Evolutionary conservation across 2,113 vertebrate genomes (phyloP), one percentile per base, ranked within the genome.

Genomic region (Loxodonta africana): DNA sequence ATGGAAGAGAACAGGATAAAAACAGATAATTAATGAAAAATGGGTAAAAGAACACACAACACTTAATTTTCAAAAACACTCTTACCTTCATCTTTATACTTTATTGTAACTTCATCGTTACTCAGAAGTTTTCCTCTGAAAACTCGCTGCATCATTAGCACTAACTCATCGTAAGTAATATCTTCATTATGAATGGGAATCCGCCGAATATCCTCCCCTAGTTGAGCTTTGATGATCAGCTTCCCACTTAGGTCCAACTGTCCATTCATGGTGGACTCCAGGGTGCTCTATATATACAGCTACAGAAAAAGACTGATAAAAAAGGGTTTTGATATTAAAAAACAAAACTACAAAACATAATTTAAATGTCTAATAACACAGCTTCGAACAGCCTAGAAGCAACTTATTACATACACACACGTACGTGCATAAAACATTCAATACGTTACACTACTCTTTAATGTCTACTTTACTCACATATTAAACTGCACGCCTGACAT

Each of bases 151-250:
- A 99, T 99, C 99, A 99, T 99, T 96, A 99, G 98, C 97, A 99
- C 99, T 98, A 99, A 98, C 95, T 99, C 99, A 97, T 99, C 99
- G 9, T 99, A 99, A 69, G 99, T 99, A 94, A 99, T 99, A 98
- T 99, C 99, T 98, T 99, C 99, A 98, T 99, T 99, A 96, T 99
- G 99, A 98, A 99, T 99, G 83, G 99, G 99, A 98, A 99, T 99
- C 97, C 99, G 99, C 83, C 99, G 99, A 97, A 99, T 99, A 98
- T 99, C 99, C 33, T 99, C 99, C 5, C 99, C 99, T 98, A 99
- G 97, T 98, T 99, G 99, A 98, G 99, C 99, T 99, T 99, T 99
- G 98, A 99, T 99, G 97, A 99, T 99, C 96, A 99, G 99, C 98
- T 99, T 99, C 96, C 99, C 99, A 91, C 99, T 99, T 95, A 99